phyloP scores from a whole-genome alignment of 2,888 invertebrate genomes.

The Proisotoma minuta region DNA sequence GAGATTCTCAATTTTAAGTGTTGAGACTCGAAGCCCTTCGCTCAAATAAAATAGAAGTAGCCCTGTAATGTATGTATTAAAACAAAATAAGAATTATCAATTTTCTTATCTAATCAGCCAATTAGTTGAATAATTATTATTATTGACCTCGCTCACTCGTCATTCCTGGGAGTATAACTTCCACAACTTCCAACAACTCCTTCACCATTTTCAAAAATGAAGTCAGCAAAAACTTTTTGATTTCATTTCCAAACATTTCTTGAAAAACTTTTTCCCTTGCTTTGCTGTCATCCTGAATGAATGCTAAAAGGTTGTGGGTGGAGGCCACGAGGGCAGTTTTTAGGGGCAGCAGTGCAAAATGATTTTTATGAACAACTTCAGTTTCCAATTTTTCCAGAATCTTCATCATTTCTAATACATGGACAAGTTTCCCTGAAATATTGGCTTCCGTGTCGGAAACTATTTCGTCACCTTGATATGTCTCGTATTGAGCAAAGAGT shows the following conservation, averaged over 20 bases:
- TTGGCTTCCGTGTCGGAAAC: background rate
- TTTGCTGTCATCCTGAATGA: background rate
- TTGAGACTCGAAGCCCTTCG: conserved; percentile 14
- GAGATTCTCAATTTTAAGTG: background rate
- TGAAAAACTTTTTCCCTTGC: background rate
- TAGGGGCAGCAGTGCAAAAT: conserved; percentile 20
- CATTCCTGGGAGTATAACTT: conserved; percentile 21
- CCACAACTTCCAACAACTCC: conserved; percentile 18
- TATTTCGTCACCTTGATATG: conserved; percentile 20
- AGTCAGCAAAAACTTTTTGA: conserved; percentile 16
- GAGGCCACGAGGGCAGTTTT: conserved; percentile 27
- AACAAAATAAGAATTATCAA: background rate
- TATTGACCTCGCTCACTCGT: conserved; percentile 27
- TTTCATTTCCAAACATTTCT: conserved; percentile 10
- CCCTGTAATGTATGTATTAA: conserved; percentile 7
- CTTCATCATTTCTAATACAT: conserved; percentile 14
- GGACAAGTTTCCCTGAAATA: conserved; percentile 8
- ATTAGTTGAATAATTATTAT: too few species aligned
- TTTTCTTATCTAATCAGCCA: too few species aligned
- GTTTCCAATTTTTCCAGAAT: conserved; percentile 14
- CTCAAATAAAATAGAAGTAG: conserved; percentile 20
- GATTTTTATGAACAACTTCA: conserved; percentile 20
- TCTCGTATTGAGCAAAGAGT: conserved; percentile 22
- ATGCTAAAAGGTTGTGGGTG: conserved; percentile 11
- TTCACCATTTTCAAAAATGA: conserved; percentile 13